Conservation (phyloP, 1,140 invertebrate genomes). For the Brachionus rotundiformis region DNA sequence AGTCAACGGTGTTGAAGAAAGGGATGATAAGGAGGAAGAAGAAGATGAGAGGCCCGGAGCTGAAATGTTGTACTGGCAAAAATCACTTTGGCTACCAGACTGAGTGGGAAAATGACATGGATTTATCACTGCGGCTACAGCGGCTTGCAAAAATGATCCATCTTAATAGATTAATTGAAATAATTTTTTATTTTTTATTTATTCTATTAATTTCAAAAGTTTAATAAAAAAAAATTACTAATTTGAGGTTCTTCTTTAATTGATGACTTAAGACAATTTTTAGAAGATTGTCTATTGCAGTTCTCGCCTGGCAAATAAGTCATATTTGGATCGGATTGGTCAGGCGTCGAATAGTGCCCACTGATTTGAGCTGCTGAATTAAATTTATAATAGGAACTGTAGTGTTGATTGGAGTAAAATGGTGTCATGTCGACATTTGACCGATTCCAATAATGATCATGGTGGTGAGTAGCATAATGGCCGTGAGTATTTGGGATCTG, state of each 20-base stretch:
- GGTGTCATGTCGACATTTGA: not conserved
- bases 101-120: conserved; percentile 22
- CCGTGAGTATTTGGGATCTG: not conserved
- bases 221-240: conserved; percentile 25
- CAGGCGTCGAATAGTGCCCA: not conserved
- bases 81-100: not conserved
- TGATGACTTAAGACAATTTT: not conserved
- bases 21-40: conserved; percentile 11
- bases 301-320: not conserved
- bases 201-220: not conserved
- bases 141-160: conserved; percentile 30
- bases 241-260: conserved; percentile 40
- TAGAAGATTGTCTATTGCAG: not conserved
- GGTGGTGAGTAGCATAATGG: not conserved
- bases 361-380: not conserved
- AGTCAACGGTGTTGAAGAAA: not conserved
- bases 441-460: not conserved
- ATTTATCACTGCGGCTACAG: conserved; percentile 20
- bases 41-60: not conserved
- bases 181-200: not conserved
- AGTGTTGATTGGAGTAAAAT: conserved; percentile 35
- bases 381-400: not conserved
- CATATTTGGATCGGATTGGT: not conserved
- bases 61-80: conserved; percentile 3
- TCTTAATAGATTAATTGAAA: too few relatives aligned